A percentile compares a stretch with the other conserved stretches of the same genome.
Evolutionary conservation across 2,113 vertebrate species (phyloP).

Genomic region (Nothoprocta pentlandii): DNA sequence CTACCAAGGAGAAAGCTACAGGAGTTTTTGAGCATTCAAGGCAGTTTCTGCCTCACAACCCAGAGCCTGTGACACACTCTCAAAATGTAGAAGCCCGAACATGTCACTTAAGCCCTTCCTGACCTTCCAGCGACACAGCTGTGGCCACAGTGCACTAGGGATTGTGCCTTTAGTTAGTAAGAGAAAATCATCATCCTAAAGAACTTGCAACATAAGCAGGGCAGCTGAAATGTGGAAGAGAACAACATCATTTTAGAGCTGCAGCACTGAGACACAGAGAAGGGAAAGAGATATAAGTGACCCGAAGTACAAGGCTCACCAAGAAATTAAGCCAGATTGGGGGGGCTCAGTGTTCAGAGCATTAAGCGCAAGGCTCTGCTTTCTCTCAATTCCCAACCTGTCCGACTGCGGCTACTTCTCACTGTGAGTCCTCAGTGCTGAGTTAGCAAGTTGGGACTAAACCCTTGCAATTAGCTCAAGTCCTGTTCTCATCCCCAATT

Average conservation of each 20-base stretch:
- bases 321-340: slow-evolving; percentile 13
- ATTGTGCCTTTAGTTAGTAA: neutral
- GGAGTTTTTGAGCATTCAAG: neutral
- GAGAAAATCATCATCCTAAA: neutral
- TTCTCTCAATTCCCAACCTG: neutral
- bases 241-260: neutral
- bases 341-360: neutral
- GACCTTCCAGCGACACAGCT: neutral
- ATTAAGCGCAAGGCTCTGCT: neutral
- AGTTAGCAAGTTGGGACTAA: slow-evolving; percentile 37
- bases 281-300: neutral
- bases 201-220: neutral
- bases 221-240: neutral
- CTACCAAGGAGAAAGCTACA: neutral
- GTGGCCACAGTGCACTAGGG: neutral
- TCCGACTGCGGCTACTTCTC: neutral
- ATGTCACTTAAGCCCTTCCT: neutral
- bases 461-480: neutral
- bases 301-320: neutral
- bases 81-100: neutral
- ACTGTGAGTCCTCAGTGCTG: neutral
- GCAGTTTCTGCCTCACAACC: neutral
- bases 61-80: neutral
- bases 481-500: slow-evolving; percentile 6
- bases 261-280: neutral